A percentile compares a stretch with the other conserved stretches of the same genome.
phyloP scores from a whole-genome alignment of 64 coral and sea anemone species.

The Exaiptasia diaphana region DNA sequence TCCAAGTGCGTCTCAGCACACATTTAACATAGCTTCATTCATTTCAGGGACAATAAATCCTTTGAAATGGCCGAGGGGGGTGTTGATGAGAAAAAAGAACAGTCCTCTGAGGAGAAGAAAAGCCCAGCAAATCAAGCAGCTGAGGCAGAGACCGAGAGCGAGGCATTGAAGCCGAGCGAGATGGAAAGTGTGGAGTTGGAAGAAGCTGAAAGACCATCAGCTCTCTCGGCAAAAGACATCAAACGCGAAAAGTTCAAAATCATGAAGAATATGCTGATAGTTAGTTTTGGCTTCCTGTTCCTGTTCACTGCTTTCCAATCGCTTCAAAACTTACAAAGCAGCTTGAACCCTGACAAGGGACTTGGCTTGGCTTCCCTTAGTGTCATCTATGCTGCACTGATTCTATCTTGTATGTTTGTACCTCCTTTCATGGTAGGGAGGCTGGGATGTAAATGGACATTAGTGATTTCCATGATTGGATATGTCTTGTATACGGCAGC shows the following conservation, averaged over 20 bases:
- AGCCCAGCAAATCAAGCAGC: not conserved
- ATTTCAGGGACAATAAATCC: not conserved
- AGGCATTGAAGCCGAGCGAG: not conserved
- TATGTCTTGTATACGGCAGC: constrained; percentile 84
- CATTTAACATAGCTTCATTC: no score
- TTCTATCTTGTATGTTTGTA: constrained; percentile 90
- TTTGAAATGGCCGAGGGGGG: not conserved
- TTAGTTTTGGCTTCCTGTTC: constrained; percentile 85
- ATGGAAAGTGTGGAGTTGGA: not conserved
- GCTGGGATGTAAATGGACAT: constrained; percentile 91
- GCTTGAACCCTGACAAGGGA: constrained; percentile 72
- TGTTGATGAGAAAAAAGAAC: not conserved
- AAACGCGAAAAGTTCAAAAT: constrained; percentile 66
- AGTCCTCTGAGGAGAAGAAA: not conserved
- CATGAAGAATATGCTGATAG: constrained; percentile 73
- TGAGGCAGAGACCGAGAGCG: not conserved
- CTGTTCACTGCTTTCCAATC: constrained; percentile 96
- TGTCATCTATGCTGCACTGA: constrained; percentile 77
- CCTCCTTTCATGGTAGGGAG: constrained; percentile 86
- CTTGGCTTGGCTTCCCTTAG: constrained; percentile 79
- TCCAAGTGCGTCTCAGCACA: no score
- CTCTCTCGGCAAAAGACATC: not conserved
- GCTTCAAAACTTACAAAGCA: constrained; percentile 95
- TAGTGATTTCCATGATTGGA: constrained; percentile 76
- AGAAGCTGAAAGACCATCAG: not conserved